A percentile compares a stretch with the other conserved stretches of the same genome.
phyloP scores from a whole-genome alignment of 2,113 vertebrate genomes.

The Coryphaenoides rupestris region DNA sequence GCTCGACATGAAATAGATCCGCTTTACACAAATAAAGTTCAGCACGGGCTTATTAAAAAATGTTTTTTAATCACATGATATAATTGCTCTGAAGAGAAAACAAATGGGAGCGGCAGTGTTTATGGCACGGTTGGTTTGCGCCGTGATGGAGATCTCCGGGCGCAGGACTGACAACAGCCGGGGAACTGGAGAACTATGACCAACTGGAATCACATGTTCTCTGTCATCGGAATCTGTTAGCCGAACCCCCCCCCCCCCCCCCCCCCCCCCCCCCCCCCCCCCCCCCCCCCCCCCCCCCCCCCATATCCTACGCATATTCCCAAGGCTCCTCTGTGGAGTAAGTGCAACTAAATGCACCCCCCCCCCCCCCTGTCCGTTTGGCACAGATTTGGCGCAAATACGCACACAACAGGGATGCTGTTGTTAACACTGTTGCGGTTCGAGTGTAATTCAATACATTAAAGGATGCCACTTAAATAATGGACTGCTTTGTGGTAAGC shows the following conservation, averaged over 20 bases:
- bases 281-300: too few species aligned
- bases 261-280: too few species aligned
- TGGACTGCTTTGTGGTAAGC: too few species aligned
- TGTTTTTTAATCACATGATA: slow-evolving; percentile 76
- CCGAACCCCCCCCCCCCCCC: too few species aligned
- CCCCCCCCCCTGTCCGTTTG: background rate
- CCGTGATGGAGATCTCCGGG: slow-evolving; percentile 65
- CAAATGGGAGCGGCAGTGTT: slow-evolving; percentile 77
- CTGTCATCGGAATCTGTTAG: slow-evolving; percentile 62
- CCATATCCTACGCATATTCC: slow-evolving; percentile 41
- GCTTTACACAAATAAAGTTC: slow-evolving; percentile 77
- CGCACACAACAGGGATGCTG: too few species aligned
- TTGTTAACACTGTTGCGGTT: too few species aligned
- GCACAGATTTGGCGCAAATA: too few species aligned
- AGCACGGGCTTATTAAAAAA: slow-evolving; percentile 71
- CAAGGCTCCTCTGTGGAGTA: slow-evolving; percentile 5
- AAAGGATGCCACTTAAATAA: too few species aligned
- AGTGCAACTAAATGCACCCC: slow-evolving; percentile 1
- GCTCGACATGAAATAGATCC: slow-evolving; percentile 77
- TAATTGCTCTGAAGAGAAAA: slow-evolving; percentile 73
- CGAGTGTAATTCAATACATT: too few species aligned
- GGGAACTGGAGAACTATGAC: slow-evolving; percentile 73
- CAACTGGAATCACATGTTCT: slow-evolving; percentile 68
- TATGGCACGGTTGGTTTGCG: slow-evolving; percentile 69
- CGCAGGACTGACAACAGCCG: slow-evolving; percentile 55